These are phyloP conservation scores for Xanthorhoe designata DNA, from an alignment of 2,888 invertebrate genomes.

Conservation along the genomic window DNA sequence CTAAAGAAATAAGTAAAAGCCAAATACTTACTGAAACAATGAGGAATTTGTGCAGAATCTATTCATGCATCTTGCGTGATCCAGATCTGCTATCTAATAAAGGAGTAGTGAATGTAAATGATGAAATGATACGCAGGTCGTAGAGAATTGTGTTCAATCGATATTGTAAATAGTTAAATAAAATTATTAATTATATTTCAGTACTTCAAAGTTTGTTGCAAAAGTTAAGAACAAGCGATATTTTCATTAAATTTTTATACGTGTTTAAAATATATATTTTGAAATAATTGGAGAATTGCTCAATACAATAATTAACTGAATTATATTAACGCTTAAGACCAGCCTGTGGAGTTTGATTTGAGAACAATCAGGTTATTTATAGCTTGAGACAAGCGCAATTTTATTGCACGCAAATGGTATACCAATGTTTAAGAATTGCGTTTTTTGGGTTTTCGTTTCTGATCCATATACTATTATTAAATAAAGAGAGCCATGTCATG, in stretches of 20 bases:
- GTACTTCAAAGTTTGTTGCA: background rate
- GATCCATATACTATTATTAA: background rate
- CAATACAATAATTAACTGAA: too few species aligned
- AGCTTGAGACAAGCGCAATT: background rate
- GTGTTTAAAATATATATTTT: too few species aligned
- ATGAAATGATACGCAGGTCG: slow-evolving; percentile 42
- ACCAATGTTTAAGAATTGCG: background rate
- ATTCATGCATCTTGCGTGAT: slow-evolving; percentile 76
- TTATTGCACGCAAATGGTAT: background rate
- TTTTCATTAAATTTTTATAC: background rate
- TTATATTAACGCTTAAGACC: too few species aligned
- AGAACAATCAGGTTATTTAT: too few species aligned
- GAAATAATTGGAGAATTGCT: too few species aligned
- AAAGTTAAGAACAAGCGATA: background rate
- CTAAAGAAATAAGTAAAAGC: slow-evolving; percentile 38
- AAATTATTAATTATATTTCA: background rate
- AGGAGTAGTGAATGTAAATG: slow-evolving; percentile 65
- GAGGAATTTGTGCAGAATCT: slow-evolving; percentile 63
- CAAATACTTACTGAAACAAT: slow-evolving; percentile 64
- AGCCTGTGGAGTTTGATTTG: too few species aligned
- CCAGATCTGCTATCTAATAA: slow-evolving; percentile 69
- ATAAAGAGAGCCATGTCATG: background rate
- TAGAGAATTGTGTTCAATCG: background rate
- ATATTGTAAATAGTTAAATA: background rate
- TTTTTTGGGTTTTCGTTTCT: background rate